Percentiles rank a stretch among this genome's conserved stretches.
These are phyloP conservation scores for Hesperia comma DNA, from an alignment of 2,888 invertebrate genomes.

Conservation along the genomic window DNA sequence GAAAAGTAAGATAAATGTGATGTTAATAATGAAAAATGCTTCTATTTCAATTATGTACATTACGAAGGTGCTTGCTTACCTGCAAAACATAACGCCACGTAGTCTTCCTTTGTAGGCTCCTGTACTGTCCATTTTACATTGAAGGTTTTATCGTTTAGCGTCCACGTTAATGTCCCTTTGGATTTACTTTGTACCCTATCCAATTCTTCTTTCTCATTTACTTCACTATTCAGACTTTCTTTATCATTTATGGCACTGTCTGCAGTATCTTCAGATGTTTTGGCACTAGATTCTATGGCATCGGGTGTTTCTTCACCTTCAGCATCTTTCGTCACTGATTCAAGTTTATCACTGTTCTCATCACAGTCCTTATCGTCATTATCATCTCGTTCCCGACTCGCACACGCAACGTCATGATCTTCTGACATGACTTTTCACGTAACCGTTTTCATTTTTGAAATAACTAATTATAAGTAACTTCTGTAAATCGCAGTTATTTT, in stretches of 20 bases:
- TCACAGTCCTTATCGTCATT: slow-evolving; percentile 43
- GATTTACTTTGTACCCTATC: slow-evolving; percentile 35
- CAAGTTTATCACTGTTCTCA: slow-evolving; percentile 42
- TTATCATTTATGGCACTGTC: slow-evolving; percentile 60
- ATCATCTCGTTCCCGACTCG: slow-evolving; percentile 53
- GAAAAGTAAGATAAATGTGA: too few species aligned
- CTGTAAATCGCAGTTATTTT: neutral
- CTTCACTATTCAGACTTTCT: slow-evolving; percentile 49
- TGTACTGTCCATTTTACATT: slow-evolving; percentile 75
- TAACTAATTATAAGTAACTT: slow-evolving; percentile 15
- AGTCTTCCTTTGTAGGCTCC: slow-evolving; percentile 70
- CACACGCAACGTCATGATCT: slow-evolving; percentile 64
- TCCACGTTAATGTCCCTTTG: slow-evolving; percentile 57
- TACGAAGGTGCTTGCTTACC: slow-evolving; percentile 65
- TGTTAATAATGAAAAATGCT: neutral
- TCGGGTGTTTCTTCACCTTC: slow-evolving; percentile 37
- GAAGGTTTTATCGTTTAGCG: slow-evolving; percentile 67
- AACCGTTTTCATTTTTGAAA: slow-evolving; percentile 28
- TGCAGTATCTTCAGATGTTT: slow-evolving; percentile 51
- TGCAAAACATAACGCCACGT: slow-evolving; percentile 81
- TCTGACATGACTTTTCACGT: slow-evolving; percentile 71
- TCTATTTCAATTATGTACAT: neutral
- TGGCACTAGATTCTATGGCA: slow-evolving; percentile 60
- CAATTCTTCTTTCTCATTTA: slow-evolving; percentile 42
- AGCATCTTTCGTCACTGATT: slow-evolving; percentile 37